Conservation (phyloP, 2,797 vertebrate genomes). For the Sparidentex hasta region DNA sequence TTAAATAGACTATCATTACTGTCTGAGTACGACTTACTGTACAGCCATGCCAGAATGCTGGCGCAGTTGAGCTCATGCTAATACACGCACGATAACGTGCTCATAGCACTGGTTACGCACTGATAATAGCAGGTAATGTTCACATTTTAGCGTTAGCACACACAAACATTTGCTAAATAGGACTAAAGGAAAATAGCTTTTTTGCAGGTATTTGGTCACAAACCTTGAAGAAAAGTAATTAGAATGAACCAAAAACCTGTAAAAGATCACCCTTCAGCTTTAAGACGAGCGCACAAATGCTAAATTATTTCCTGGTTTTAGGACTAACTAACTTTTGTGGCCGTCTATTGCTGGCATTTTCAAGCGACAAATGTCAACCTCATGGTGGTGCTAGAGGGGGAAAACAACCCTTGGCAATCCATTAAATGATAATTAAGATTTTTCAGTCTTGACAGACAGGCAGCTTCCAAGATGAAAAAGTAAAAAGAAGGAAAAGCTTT, state of each 20-base stretch:
- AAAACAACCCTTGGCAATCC: no score
- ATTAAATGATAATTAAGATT: background rate
- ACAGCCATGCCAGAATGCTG: no score
- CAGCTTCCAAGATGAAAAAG: background rate
- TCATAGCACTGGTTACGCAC: no score
- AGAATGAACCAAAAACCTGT: no score
- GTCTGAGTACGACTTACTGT: background rate
- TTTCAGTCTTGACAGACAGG: background rate
- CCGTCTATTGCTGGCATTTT: background rate
- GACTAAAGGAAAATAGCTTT: background rate
- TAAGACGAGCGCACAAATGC: no score
- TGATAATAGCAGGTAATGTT: background rate
- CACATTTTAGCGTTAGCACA: background rate
- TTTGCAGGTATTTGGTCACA: background rate
- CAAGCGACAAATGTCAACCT: background rate
- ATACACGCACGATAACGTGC: background rate
- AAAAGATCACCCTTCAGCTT: no score
- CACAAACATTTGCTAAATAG: background rate
- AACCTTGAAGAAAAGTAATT: background rate
- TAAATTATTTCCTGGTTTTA: no score
- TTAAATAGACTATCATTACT: background rate
- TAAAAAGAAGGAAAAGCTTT: background rate
- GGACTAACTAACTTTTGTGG: no score
- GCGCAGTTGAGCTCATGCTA: no score
- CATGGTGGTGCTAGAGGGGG: background rate